Base-by-base conservation (phyloP, 1,140 invertebrate genomes). In the Solen grandis region DNA sequence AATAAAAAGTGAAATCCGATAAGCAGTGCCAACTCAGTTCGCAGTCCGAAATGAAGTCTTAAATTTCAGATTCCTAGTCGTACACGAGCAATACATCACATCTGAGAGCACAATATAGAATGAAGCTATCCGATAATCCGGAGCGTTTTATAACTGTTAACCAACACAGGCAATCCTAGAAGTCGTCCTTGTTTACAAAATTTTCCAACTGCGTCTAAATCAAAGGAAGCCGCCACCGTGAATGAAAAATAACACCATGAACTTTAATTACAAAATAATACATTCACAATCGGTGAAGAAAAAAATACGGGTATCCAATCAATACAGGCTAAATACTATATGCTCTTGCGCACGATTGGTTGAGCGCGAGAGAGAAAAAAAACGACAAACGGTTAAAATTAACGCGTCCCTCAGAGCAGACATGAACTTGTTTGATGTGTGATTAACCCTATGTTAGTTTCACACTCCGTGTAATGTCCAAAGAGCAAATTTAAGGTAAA, bases 231-330 rank as follows among this genome's bases (percentile, higher is more conserved):
- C 60, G 50, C 52, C 60, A 63, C 60, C 31, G 65, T 50, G 66
- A 60, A 76, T 27, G 59, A 46, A 76, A 76, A 62, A 76, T 76
- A 76, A 76, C 66, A 76, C 66, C 52, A 25, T 16, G 38, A 33
- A 66, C 54, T 76, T 76, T 76, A 76, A 76, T 76, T 76, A 76
- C 74, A 55, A 19, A 50, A 35, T 76, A 66, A 66, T 76, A 66
- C 62, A 65, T 66, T 76, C 66, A 76, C 36, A 46, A 55, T 35
- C n/a, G n/a, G n/a, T n/a, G n/a, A 50, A 66, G 74, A 66, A 76
- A 54, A 33, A 54, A 25, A 33, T 10, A 16, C 5, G 2, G 3
- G 46, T 31, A 63, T 55, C 46, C 74, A 55, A 65, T 76, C 41
- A 29, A 46, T 41, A 19, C 19, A 27, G 59, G 33, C 59, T 60